Conservation (phyloP, 1,140 invertebrate species). For the Macrobrachium rosenbergii region DNA sequence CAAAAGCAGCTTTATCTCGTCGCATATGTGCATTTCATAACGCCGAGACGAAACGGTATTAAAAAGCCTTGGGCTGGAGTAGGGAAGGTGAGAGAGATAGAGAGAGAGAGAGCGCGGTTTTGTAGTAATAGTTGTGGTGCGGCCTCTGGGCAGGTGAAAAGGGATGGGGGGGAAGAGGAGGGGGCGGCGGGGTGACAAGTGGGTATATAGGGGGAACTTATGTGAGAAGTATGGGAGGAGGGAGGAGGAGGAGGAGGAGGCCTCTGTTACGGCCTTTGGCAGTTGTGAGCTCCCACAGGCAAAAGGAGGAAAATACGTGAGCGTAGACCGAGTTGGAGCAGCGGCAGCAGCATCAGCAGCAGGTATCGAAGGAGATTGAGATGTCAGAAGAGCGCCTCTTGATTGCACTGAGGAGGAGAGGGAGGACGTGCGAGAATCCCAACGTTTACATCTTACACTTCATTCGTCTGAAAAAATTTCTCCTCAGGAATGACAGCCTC, state of each 20-base stretch:
- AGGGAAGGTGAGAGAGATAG: background rate
- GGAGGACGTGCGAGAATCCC: background rate
- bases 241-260: constrained; percentile 13
- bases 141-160: background rate
- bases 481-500: no score
- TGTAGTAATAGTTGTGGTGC: background rate
- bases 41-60: no score
- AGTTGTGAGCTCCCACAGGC: background rate
- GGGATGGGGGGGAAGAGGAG: background rate
- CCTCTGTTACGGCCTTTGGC: no score
- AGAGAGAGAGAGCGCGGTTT: constrained; percentile 25
- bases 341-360: background rate
- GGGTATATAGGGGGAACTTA: background rate
- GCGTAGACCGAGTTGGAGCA: background rate
- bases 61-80: no score
- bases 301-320: background rate
- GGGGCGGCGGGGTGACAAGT: background rate
- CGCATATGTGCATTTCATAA: no score
- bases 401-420: background rate
- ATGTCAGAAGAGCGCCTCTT: background rate
- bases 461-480: no score
- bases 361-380: background rate
- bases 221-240: background rate
- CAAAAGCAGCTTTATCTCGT: no score
- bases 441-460: no score